A percentile compares a stretch with the other conserved stretches of the same genome.
phyloP scores from a whole-genome alignment of 2,113 vertebrate genomes.

The Pterocles orientalis region DNA sequence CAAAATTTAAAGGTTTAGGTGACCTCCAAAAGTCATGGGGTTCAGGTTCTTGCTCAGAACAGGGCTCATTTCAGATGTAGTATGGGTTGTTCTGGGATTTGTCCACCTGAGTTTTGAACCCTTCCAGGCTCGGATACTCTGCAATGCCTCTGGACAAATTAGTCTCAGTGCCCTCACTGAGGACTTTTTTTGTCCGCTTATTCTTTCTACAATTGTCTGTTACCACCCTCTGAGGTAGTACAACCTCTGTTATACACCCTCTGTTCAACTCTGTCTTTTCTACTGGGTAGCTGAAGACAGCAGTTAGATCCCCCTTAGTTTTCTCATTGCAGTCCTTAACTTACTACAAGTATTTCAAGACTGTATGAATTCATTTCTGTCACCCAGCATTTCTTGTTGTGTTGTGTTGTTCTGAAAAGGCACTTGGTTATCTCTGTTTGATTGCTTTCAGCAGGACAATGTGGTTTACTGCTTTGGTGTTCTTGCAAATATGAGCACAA shows the following conservation, averaged over 20 bases:
- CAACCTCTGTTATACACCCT: background rate
- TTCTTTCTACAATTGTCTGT: background rate
- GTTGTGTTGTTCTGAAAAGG: background rate
- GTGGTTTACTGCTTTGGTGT: background rate
- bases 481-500: background rate
- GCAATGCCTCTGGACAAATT: background rate
- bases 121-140: background rate
- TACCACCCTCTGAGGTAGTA: background rate
- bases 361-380: background rate
- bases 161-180: background rate
- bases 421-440: background rate
- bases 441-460: background rate
- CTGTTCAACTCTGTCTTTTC: background rate
- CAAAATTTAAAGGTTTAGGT: background rate
- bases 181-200: rapidly evolving
- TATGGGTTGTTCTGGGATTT: background rate
- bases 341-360: background rate
- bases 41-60: background rate
- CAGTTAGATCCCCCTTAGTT: background rate
- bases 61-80: background rate
- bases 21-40: background rate
- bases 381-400: background rate
- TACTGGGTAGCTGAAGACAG: background rate
- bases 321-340: background rate
- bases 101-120: background rate